A percentile compares a stretch with the other conserved stretches of the same genome.
phyloP scores from a whole-genome alignment of 2,888 invertebrate species.

The Nomada fabriciana region DNA sequence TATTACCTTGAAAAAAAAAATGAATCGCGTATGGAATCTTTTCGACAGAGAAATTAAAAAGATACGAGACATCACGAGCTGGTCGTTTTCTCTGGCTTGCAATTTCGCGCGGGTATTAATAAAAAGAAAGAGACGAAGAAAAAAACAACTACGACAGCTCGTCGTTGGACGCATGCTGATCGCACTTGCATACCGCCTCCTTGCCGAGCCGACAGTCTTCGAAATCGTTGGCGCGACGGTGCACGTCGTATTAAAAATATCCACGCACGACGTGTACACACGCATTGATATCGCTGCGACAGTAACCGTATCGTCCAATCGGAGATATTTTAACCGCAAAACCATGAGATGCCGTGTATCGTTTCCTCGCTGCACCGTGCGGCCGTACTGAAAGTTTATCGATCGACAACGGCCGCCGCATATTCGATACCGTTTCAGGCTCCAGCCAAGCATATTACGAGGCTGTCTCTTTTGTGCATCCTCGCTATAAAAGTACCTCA shows the following conservation, averaged over 20 bases:
- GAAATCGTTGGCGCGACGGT: slow-evolving; percentile 6
- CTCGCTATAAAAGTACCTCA: slow-evolving; percentile 31
- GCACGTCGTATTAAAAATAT: slow-evolving; percentile 12
- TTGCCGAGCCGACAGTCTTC: slow-evolving; percentile 7
- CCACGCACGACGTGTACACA: neutral
- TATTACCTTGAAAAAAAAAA: no score
- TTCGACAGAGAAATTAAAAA: no score
- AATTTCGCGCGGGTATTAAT: no score
- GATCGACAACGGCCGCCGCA: slow-evolving; percentile 26
- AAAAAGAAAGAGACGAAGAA: no score
- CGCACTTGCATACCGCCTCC: neutral
- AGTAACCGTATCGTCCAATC: slow-evolving; percentile 29
- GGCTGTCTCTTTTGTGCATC: slow-evolving; percentile 18
- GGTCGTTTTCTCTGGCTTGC: no score
- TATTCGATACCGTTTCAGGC: slow-evolving; percentile 32
- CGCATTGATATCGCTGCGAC: neutral
- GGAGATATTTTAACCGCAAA: slow-evolving; percentile 37
- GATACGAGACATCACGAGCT: no score
- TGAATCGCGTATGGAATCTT: no score
- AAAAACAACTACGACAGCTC: neutral
- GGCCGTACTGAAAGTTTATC: slow-evolving; percentile 35
- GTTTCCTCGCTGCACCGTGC: slow-evolving; percentile 24
- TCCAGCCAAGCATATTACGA: slow-evolving; percentile 18
- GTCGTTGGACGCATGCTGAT: neutral
- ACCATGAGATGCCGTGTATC: slow-evolving; percentile 33